Evolutionary conservation across 2,113 vertebrate species (phyloP).

Genomic region (Rutilus rutilus): DNA sequence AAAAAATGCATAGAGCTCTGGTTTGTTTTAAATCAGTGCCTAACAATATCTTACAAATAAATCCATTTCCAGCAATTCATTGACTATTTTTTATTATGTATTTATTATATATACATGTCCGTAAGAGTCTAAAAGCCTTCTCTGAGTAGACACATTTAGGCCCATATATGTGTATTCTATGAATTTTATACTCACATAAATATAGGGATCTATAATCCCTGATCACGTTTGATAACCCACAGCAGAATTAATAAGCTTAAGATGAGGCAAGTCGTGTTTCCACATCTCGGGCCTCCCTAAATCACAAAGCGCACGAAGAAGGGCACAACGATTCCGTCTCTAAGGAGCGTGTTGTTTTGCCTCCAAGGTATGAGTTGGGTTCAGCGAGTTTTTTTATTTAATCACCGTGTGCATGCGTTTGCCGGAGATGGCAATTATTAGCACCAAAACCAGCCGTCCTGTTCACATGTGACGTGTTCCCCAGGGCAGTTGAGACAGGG

Average conservation of each 20-base stretch:
- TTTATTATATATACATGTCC: no score
- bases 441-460: constrained; percentile 69
- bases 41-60: no score
- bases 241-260: not conserved
- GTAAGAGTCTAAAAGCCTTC: no score
- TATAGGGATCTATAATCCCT: not conserved
- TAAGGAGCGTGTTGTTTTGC: constrained; percentile 75
- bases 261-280: not conserved
- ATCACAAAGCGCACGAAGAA: constrained; percentile 72
- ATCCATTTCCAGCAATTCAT: no score
- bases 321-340: constrained; percentile 70
- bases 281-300: constrained; percentile 50
- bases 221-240: not conserved
- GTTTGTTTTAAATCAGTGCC: no score
- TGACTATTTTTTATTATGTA: no score
- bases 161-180: not conserved
- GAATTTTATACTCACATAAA: constrained; percentile 46
- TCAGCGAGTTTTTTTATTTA: constrained; percentile 71
- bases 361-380: constrained; percentile 74
- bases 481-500: constrained; percentile 58
- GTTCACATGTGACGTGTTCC: constrained; percentile 68
- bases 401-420: constrained; percentile 70
- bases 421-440: constrained; percentile 79
- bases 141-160: no score
- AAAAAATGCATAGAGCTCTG: no score